Evolutionary conservation across 1,140 invertebrate genomes (phyloP), one percentile per base, ranked within the genome.

Genomic region (Schlechtendalia chinensis): DNA sequence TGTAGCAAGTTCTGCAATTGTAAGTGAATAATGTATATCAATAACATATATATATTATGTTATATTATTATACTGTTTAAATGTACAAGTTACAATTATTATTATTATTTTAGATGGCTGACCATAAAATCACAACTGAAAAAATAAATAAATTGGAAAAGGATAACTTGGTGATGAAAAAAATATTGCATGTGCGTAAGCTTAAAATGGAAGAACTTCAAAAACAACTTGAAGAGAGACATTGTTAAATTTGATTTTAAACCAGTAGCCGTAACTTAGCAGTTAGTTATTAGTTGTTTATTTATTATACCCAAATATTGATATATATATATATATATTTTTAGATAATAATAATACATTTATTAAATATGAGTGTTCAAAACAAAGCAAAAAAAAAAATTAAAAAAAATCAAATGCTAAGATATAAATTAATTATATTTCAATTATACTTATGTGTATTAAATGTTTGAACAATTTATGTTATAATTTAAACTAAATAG

Each of bases 151-250:
- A 79, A 50, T 27, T 79, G 19, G 75, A 79, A 17, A 79, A 79
- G 19, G 75, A 79, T 27, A 79, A 50, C 27, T 17, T 27, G 14
- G 16, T 79, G n/a, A 79, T 79, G 75, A 79, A 79, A 47, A 63
- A 50, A n/a, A 79, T 79, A 58, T 50, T 79, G 47, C 75, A 79
- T 61, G 29, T 61, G n/a, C 75, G 75, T 19, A 79, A 79, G 61
- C 8, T 27, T 47, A 79, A 79, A 63, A 79, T 79, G 1, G 75
- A 79, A 79, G 58, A 50, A 45, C 75, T 79, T 79, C 58, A 79
- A 79, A 79, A 79, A 5, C 75, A 63, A 79, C n/a, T 79, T 50
- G 45, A 19, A 27, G 75, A 79, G 0, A 45, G 16, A 24, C 14
- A 39, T 29, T n/a, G 5, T 12, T 47, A 19, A 63, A 47, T 29